Evolutionary conservation across 1,140 invertebrate species (phyloP), one percentile per base, ranked within the genome.

Genomic region (Tyrophagus putrescentiae): DNA sequence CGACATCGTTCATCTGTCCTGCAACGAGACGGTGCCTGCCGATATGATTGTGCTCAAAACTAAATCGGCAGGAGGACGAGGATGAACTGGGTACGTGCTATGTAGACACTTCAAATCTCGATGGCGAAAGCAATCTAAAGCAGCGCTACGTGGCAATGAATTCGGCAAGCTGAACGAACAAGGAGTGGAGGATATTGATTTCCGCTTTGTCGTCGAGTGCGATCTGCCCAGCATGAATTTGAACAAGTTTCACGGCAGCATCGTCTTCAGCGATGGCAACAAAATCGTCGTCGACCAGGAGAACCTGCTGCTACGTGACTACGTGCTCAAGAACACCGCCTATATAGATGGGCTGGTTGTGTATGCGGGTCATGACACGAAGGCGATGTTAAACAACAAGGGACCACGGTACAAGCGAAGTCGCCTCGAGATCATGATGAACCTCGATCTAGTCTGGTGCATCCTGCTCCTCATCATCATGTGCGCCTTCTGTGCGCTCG

Each of bases 81-180:
- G 75, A 77, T 64, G 39, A 61, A 0, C 60, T 68, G 5, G 87
- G 85, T 34, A 89, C 98, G 77, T 96, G 92, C 69, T 98, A 98
- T 72, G 94, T 99, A 67, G 94, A 98, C 76, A 99, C 96, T 9
- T 87, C 94, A 27, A 98, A 98, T 76, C 75, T 99, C 65, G 96
- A 99, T 76, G 96, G 96, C 1, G 96, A 99, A 76, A 98, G 93
- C 6, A 99, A 98, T 77, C 75, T 99, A 28, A 99, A 99, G 42
- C 57, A 42, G 34, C 34, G 57, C 2, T 42, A 33, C 33, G 57
- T 34, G 2, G 57, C n/a, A n/a, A n/a, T n/a, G n/a, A n/a, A n/a
- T n/a, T 59, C 4, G 1, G 28, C 1, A 25, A 42, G n/a, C 28
- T 42, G 4, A n/a, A 16, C 39, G 23, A 44, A 9, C 31, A 53